Evolutionary conservation across 2,113 vertebrate species (phyloP).

Genomic region (Tachysurus fulvidraco): DNA sequence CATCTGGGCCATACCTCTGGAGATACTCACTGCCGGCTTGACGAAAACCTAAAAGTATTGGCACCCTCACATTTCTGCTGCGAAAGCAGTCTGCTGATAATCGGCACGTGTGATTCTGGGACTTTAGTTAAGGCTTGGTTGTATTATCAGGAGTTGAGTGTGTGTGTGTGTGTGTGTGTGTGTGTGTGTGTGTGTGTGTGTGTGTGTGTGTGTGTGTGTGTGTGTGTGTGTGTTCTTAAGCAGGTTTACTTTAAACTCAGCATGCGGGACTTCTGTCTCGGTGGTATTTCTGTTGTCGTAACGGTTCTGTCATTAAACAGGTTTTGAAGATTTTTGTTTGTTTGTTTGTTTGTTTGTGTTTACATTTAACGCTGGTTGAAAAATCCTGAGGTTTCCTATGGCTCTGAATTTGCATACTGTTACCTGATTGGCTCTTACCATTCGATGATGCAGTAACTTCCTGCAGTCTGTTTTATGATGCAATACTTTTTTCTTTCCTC

Average conservation of each 20-base stretch:
- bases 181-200: neutral
- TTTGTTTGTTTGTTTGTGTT: neutral
- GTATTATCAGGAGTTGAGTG: conserved; percentile 4
- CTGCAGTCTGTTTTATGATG: neutral
- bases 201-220: neutral
- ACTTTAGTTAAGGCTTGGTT: conserved; percentile 51
- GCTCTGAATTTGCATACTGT: conserved; percentile 10
- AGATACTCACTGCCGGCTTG: neutral
- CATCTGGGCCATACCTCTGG: conserved; percentile 14
- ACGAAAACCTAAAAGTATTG: neutral
- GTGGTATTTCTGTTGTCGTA: neutral
- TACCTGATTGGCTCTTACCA: neutral
- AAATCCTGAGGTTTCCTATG: neutral
- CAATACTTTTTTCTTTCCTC: neutral
- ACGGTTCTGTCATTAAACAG: neutral
- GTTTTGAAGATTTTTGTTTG: neutral
- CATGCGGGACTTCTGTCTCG: neutral
- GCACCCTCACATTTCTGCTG: conserved; percentile 23
- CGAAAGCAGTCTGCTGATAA: conserved; percentile 9
- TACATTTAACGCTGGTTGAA: neutral
- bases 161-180: neutral
- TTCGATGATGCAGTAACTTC: neutral
- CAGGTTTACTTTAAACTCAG: neutral
- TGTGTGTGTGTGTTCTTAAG: neutral
- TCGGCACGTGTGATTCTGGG: neutral